Base-by-base conservation (phyloP, 2,797 vertebrate genomes). In the Brotula barbata region DNA sequence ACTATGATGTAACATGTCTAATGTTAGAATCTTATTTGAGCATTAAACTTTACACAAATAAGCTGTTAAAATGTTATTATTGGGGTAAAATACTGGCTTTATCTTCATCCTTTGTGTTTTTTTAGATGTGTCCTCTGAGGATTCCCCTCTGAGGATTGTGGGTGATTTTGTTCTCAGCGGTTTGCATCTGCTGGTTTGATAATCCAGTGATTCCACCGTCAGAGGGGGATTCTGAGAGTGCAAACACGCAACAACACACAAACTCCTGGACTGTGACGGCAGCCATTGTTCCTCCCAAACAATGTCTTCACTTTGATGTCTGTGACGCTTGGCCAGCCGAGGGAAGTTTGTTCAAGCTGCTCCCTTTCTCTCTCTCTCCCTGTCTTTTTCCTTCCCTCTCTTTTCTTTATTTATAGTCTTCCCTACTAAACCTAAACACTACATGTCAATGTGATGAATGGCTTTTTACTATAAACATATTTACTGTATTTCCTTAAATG, bases 271-370 rank as follows among this genome's bases (percentile, higher is more conserved):
- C 92, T 93, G 92, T 94, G 93, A 94, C 91, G 80, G 87, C 13
- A 80, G 82, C 85, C 93, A 94, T 96, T 97, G 94, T 96, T 95
- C 92, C 91, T 86, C 86, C 74, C 91, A 94, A 96, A 94, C 87
- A 92, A 92, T 93, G 90, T 95, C 92, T 93, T 95, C 93, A 95
- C 92, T 94, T 94, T 93, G 93, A 94, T 92, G 92, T 87, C 48
- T 90, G 90, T 85, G 90, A 92, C 90, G 93, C 92, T 90, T 91
- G 92, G 92, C 90, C 89, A 78, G 76, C 71, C 60, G 76, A 81
- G 81, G 82, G 81, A 85, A 87, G 70, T 87, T 85, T 85, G 62
- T 80, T 58, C 83, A 83, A 80, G 84, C 80, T 84, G 81, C 72
- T 23, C 55, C 46, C 23, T 40, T 39, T 52, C 45, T 20, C 40